phyloP scores from a whole-genome alignment of 2,113 vertebrate genomes.

The Ctenodactylus gundi region DNA sequence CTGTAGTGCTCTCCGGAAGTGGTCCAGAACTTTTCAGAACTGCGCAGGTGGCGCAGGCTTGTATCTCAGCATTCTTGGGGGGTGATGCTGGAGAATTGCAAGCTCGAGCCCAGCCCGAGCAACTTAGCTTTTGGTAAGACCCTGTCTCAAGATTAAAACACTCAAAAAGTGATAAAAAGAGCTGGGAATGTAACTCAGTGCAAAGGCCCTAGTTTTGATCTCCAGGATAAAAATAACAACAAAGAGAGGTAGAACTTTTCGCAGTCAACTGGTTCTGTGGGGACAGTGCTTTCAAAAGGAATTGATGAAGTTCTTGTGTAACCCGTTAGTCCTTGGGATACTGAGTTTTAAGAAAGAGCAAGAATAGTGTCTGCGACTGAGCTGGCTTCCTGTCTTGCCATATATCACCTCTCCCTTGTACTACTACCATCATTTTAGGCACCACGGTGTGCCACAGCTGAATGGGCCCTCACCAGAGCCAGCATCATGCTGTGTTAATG shows the following conservation, averaged over 20 bases:
- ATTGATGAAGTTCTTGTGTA: not conserved
- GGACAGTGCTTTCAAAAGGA: not conserved
- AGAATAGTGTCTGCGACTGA: not conserved
- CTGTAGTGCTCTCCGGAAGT: too few species aligned
- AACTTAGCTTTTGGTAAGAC: too few species aligned
- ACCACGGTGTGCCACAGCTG: not conserved
- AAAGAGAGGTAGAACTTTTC: too few species aligned
- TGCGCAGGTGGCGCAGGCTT: not conserved
- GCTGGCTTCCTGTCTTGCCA: not conserved
- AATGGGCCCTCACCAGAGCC: not conserved
- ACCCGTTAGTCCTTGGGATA: not conserved
- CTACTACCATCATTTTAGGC: not conserved
- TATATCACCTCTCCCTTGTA: too few species aligned
- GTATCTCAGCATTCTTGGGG: too few species aligned
- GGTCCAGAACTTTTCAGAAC: not conserved
- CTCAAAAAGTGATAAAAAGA: too few species aligned
- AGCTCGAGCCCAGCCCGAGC: too few species aligned
- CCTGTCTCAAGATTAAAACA: too few species aligned
- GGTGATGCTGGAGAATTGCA: too few species aligned
- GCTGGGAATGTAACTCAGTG: too few species aligned
- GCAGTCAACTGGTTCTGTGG: not conserved
- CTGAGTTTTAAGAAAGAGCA: not conserved
- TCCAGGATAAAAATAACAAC: too few species aligned
- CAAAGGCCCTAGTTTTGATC: too few species aligned
- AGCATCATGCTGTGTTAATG: not conserved